phyloP scores from a whole-genome alignment of 2,113 vertebrate species.

The Hypocryptadius cinnamomeus region DNA sequence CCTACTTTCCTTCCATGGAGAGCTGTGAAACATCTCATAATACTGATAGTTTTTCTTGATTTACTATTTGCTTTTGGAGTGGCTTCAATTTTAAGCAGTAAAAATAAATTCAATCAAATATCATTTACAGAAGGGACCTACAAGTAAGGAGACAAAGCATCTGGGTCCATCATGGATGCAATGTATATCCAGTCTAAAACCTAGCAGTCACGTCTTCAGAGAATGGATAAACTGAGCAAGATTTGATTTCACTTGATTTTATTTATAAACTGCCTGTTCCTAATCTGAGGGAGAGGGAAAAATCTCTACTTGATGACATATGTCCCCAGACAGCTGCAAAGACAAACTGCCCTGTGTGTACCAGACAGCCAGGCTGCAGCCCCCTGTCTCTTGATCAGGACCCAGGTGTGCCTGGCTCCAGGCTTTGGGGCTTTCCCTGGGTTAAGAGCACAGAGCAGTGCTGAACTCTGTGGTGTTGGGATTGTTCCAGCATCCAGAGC shows the following conservation, averaged over 20 bases:
- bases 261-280: neutral
- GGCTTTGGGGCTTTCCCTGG: neutral
- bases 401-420: neutral
- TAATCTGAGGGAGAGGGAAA: neutral
- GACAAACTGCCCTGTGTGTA: neutral
- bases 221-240: neutral
- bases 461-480: neutral
- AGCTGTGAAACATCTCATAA: neutral
- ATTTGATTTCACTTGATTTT: neutral
- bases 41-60: neutral
- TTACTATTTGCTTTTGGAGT: neutral
- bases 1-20: neutral
- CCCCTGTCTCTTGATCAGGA: neutral
- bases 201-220: neutral
- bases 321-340: neutral
- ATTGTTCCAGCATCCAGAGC: neutral
- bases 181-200: neutral
- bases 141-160: neutral
- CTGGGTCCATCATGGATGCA: neutral
- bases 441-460: neutral
- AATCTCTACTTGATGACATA: neutral
- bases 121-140: neutral
- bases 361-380: neutral
- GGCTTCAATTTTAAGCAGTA: neutral
- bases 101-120: neutral